Percentiles rank a stretch among this genome's conserved stretches.
phyloP scores from a whole-genome alignment of 1,140 invertebrate genomes.

The Phenacoccus solenopsis region DNA sequence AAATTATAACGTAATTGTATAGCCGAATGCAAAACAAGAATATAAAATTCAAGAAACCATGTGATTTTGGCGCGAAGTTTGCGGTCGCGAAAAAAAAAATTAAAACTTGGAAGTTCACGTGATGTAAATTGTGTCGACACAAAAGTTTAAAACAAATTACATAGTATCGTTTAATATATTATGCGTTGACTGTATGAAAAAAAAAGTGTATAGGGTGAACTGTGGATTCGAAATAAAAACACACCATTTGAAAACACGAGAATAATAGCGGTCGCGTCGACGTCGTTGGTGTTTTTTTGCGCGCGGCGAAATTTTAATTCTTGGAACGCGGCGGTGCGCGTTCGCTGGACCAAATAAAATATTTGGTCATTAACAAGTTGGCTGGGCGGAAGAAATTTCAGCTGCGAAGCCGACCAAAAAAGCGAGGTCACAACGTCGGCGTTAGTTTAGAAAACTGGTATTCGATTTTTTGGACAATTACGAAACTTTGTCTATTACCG shows the following conservation, averaged over 20 bases:
- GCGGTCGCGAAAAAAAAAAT: background rate
- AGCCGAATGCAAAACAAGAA: background rate
- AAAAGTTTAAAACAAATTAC: background rate
- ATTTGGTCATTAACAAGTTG: background rate
- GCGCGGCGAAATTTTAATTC: background rate
- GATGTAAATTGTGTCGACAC: slow-evolving; percentile 1
- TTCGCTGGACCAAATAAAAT: background rate
- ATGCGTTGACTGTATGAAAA: too few species aligned
- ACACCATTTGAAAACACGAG: background rate
- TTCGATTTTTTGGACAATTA: slow-evolving; percentile 3
- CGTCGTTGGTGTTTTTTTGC: background rate
- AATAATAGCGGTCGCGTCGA: background rate
- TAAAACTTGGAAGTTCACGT: background rate
- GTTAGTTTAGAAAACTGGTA: background rate
- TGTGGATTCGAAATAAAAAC: background rate
- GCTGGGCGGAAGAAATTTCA: background rate
- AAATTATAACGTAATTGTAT: too few species aligned
- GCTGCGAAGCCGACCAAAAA: background rate
- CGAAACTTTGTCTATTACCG: background rate
- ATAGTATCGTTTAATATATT: background rate
- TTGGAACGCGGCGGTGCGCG: background rate
- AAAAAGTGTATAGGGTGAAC: background rate
- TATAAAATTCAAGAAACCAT: background rate
- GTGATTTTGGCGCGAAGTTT: background rate
- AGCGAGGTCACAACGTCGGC: background rate